Conservation (phyloP, 2,888 invertebrate species). For the Catocala sponsa region DNA sequence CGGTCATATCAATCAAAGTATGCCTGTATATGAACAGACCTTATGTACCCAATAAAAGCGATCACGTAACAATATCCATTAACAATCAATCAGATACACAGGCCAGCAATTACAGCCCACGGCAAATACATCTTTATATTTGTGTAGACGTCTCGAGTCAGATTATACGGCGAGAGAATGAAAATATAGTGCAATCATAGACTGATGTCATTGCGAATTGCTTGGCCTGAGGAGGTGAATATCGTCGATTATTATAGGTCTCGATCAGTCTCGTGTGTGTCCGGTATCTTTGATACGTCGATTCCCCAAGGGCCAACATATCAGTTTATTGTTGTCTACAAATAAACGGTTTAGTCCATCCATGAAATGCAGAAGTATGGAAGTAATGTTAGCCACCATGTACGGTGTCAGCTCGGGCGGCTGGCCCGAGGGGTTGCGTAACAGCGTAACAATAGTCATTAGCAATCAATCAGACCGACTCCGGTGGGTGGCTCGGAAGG, state of each 20-base stretch:
- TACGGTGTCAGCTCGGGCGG: slow-evolving; percentile 66
- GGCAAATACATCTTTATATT: slow-evolving; percentile 58
- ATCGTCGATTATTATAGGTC: slow-evolving; percentile 69
- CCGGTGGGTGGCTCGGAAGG: slow-evolving; percentile 69
- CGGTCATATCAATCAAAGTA: slow-evolving; percentile 48
- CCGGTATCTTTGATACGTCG: slow-evolving; percentile 71
- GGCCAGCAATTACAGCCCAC: slow-evolving; percentile 60
- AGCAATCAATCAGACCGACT: slow-evolving; percentile 81
- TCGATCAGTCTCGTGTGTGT: slow-evolving; percentile 66
- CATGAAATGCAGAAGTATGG: slow-evolving; percentile 65
- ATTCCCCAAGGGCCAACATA: slow-evolving; percentile 67
- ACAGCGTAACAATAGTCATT: slow-evolving; percentile 81
- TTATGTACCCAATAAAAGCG: slow-evolving; percentile 55
- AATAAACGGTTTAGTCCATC: slow-evolving; percentile 65
- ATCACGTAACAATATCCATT: slow-evolving; percentile 70
- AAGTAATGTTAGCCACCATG: slow-evolving; percentile 72
- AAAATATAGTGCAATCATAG: slow-evolving; percentile 69
- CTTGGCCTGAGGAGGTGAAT: slow-evolving; percentile 65
- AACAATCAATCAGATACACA: slow-evolving; percentile 69
- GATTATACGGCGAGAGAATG: slow-evolving; percentile 60
- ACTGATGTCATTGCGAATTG: slow-evolving; percentile 71
- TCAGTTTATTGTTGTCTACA: slow-evolving; percentile 76
- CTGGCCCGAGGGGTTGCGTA: slow-evolving; percentile 71
- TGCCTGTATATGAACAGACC: slow-evolving; percentile 39
- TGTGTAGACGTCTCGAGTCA: slow-evolving; percentile 51